Evolutionary conservation across 35 echinoderm and acorn worm genomes (phyloP).

Genomic region (Patiria miniata): DNA sequence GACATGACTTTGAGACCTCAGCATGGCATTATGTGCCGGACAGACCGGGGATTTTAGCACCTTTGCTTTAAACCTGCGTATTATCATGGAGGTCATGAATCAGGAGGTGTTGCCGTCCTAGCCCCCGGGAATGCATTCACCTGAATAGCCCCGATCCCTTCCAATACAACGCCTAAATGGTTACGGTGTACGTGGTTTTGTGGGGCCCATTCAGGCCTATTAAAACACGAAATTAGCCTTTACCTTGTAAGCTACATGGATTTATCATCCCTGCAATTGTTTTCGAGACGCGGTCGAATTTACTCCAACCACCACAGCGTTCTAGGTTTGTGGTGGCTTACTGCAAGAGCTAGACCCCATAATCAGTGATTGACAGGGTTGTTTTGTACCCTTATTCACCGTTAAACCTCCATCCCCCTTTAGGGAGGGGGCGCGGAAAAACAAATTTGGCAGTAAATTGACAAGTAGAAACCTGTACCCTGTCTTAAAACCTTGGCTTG

Average conservation of each 20-base stretch:
- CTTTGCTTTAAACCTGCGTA: background rate
- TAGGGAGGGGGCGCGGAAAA: too few relatives aligned
- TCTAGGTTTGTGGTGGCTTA: background rate
- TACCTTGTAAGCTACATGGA: background rate
- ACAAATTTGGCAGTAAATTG: too few relatives aligned
- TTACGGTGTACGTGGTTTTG: constrained; percentile 8
- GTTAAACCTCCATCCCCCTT: too few relatives aligned
- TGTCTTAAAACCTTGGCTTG: too few relatives aligned
- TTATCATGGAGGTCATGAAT: constrained; percentile 2
- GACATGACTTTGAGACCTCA: too few relatives aligned
- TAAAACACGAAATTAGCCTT: background rate
- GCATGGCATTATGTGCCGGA: background rate
- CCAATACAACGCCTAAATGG: background rate
- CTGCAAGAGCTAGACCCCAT: constrained; percentile 8
- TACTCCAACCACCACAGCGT: background rate
- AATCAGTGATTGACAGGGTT: background rate
- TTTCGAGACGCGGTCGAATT: background rate
- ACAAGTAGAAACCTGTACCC: too few relatives aligned
- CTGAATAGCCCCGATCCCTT: too few relatives aligned
- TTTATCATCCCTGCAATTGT: background rate
- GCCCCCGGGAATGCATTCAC: too few relatives aligned
- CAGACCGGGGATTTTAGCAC: constrained; percentile 11
- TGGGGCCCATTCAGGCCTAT: background rate
- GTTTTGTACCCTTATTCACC: too few relatives aligned
- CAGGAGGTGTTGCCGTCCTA: too few relatives aligned